phyloP scores from a whole-genome alignment of 2,888 invertebrate genomes.

The Lasioglossum morio region DNA sequence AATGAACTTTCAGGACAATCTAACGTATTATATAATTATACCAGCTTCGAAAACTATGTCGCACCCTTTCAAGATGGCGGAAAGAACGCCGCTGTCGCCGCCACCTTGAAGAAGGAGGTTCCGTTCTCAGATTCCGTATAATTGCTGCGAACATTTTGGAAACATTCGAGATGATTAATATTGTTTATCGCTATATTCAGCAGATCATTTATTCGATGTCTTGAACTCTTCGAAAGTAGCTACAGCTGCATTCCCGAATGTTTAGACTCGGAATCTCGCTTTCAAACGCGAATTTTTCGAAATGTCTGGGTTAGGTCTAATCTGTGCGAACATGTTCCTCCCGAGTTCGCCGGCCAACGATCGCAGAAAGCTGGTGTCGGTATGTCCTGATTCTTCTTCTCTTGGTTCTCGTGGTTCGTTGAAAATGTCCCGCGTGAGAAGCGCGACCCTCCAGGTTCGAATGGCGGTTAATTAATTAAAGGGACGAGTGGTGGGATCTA shows the following conservation, averaged over 20 bases:
- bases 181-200: not conserved
- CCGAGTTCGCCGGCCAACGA: not conserved
- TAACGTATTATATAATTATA: not conserved
- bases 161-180: not conserved
- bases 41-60: not conserved
- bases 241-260: not conserved
- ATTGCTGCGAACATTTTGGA: not conserved
- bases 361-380: not conserved
- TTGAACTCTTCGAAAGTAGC: not conserved
- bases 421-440: not conserved
- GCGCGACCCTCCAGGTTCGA: not conserved
- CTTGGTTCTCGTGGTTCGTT: not conserved
- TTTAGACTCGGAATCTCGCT: not conserved
- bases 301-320: not conserved
- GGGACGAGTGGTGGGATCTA: constrained; percentile 58
- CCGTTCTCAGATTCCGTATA: not conserved
- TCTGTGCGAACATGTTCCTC: not conserved
- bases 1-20: not conserved
- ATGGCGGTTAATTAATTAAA: constrained; percentile 49
- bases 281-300: not conserved
- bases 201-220: not conserved
- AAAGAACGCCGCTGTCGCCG: constrained; percentile 9
- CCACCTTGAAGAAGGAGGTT: constrained; percentile 3
- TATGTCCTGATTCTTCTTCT: not conserved
- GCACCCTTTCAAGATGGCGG: constrained; percentile 8